A percentile compares a stretch with the other conserved stretches of the same genome.
phyloP scores from a whole-genome alignment of 2,888 invertebrate genomes.

The Drosophila melanosoma region DNA sequence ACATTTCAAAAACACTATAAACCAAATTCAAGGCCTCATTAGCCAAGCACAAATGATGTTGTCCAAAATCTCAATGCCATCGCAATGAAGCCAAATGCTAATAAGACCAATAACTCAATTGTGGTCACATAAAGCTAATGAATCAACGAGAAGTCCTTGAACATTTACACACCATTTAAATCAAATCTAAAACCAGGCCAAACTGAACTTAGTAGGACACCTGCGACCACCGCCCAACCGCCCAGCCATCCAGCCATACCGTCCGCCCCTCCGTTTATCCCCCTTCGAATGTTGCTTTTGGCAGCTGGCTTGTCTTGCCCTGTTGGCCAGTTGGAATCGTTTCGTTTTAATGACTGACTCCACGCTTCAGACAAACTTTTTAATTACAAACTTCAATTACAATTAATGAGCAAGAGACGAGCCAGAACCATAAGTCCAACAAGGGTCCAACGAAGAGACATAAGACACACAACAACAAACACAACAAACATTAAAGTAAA shows the following conservation, averaged over 20 bases:
- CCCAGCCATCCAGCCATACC: background rate
- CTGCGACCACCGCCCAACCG: constrained; percentile 2
- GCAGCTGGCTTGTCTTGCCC: constrained; percentile 39
- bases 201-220: constrained; percentile 24
- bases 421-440: constrained; percentile 51
- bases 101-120: constrained; percentile 78
- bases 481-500: background rate
- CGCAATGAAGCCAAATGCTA: constrained; percentile 46
- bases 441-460: background rate
- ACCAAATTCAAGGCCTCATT: constrained; percentile 32
- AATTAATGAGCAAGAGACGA: constrained; percentile 70
- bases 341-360: constrained; percentile 76
- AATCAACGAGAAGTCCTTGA: constrained; percentile 57
- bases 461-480: background rate
- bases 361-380: constrained; percentile 73
- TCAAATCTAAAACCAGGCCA: constrained; percentile 65
- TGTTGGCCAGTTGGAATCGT: constrained; percentile 62
- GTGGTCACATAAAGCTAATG: constrained; percentile 56
- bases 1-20: background rate
- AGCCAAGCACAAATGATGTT: constrained; percentile 35
- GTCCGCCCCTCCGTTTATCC: background rate
- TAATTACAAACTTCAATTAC: constrained; percentile 82
- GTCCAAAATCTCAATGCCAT: constrained; percentile 13
- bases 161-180: constrained; percentile 79
- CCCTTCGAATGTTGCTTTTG: background rate